Conservation (phyloP, 2,797 vertebrate species). For the Orestias chungarensis region DNA sequence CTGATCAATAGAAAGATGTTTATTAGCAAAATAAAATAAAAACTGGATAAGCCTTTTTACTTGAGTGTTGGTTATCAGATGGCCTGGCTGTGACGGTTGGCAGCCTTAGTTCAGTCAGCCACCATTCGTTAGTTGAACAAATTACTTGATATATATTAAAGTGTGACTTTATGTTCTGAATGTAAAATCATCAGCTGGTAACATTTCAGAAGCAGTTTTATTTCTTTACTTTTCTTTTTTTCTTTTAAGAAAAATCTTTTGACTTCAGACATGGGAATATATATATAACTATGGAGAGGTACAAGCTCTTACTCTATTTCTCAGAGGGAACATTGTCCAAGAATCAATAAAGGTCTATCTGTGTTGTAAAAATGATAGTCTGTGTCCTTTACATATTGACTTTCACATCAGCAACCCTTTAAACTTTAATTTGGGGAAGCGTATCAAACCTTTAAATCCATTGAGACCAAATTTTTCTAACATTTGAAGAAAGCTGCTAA, state of each 20-base stretch:
- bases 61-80: too few relatives aligned
- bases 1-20: too few relatives aligned
- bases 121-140: too few relatives aligned
- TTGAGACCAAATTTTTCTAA: too few relatives aligned
- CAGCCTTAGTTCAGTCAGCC: too few relatives aligned
- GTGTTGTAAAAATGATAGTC: neutral
- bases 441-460: neutral
- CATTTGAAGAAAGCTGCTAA: neutral
- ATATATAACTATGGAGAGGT: neutral
- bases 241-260: neutral
- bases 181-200: too few relatives aligned
- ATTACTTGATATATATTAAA: too few relatives aligned
- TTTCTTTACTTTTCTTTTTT: neutral
- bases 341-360: neutral
- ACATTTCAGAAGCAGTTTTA: too few relatives aligned
- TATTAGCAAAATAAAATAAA: too few relatives aligned
- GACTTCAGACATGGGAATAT: neutral
- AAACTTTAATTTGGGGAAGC: neutral
- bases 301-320: neutral
- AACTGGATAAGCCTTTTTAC: too few relatives aligned
- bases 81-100: too few relatives aligned
- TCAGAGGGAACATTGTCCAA: neutral
- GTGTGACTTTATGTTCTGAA: too few relatives aligned
- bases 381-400: neutral
- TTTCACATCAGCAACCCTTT: neutral